Base-by-base conservation (phyloP, 2,113 vertebrate species). In the Nothoprocta pentlandii region DNA sequence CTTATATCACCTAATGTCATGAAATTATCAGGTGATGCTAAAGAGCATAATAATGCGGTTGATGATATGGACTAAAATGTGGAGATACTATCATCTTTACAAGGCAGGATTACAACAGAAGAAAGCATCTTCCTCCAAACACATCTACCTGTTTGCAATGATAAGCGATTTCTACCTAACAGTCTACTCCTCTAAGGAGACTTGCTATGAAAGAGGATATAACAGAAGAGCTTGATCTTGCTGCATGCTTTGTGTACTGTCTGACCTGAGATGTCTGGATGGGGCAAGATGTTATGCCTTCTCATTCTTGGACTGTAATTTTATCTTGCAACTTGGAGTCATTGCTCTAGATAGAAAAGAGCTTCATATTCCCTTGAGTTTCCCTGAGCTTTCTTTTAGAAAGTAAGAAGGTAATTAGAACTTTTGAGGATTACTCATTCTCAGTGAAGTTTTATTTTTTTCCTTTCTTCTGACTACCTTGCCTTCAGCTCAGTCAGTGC, bases 171-270 rank as follows among this genome's bases (percentile, higher is more conserved):
- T 28, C 32, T 41, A 16, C 0, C 1, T 46, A 44, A 76, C 17
- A 19, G 9, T 32, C 5, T 8, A 8, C 15, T 62, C 4, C 53
- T 39, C 36, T 39, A 39, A 39, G 36, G 36, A 39, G 36, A 39
- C 36, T 90, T 3, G 0, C 1, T 4, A 92, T 19, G 16, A 13
- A 73, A 26, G 0, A 28, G 2, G 51, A 12, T 10, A 16, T 46
- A 74, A 25, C 36, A 39, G 36, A 62, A 76, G 16, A 67, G 8
- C 8, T 6, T 19, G 34, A 11, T 16, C 23, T 66, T 75, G 49
- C 7, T 39, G 46, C 36, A 16, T 30, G 32, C 17, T 28, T 12
- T 23, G 3, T 39, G 26, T 39, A 39, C 10, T 32, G 21, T 20
- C 56, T 28, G 34, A 44, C 42, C 21, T 28, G 44, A 16, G 23